Evolutionary conservation across 64 coral and sea anemone genomes (phyloP).

Genomic region (Pachyseris speciosa): DNA sequence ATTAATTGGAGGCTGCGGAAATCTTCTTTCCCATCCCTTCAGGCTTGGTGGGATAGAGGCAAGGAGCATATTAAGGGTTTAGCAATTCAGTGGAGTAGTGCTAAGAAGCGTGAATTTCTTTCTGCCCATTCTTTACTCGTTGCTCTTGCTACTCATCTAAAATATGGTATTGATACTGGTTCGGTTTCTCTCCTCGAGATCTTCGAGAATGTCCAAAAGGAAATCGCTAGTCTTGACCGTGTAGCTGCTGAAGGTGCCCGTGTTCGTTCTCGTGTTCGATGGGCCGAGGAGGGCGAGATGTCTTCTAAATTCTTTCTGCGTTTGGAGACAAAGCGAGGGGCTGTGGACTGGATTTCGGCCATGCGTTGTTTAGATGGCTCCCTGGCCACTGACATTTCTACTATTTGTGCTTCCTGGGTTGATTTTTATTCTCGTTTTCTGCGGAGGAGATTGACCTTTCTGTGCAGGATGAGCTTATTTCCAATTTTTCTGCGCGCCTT

Average conservation of each 20-base stretch:
- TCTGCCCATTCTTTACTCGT: neutral
- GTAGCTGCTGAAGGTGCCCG: neutral
- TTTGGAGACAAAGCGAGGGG: neutral
- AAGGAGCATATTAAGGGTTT: neutral
- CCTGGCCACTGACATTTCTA: neutral
- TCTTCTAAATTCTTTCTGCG: slow-evolving; percentile 30
- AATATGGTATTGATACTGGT: neutral
- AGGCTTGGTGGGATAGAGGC: neutral
- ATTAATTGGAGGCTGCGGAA: neutral
- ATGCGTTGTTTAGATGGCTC: neutral
- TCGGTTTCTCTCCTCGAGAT: neutral
- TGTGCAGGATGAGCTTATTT: neutral
- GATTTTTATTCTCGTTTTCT: slow-evolving; percentile 11
- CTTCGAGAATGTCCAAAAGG: neutral
- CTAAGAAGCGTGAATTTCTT: neutral
- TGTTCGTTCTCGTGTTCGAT: neutral
- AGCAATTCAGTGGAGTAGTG: neutral
- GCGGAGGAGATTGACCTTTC: neutral
- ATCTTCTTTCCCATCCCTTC: neutral
- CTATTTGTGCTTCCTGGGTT: neutral
- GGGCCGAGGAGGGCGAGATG: slow-evolving; percentile 48
- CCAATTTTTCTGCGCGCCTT: neutral
- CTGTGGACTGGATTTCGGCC: neutral
- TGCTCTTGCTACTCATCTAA: neutral
- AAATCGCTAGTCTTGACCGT: neutral